Evolutionary conservation across 2,113 vertebrate species (phyloP).

Genomic region (Calonectris borealis): DNA sequence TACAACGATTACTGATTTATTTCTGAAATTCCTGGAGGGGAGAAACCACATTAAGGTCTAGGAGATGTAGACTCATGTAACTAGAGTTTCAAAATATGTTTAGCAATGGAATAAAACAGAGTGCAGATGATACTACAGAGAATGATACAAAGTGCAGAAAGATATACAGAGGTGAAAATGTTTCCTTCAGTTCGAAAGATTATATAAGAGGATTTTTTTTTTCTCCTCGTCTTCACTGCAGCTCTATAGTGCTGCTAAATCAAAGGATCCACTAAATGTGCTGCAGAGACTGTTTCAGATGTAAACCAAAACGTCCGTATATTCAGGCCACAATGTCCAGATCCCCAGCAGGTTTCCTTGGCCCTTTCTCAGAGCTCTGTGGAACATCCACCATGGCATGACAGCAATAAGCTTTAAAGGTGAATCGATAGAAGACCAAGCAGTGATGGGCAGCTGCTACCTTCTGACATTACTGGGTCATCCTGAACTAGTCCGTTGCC

Average conservation of each 20-base stretch:
- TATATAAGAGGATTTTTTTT: neutral
- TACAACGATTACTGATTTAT: neutral
- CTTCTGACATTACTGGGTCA: neutral
- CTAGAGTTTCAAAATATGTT: neutral
- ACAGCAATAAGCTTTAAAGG: neutral
- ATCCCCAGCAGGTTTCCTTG: neutral
- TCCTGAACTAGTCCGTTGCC: neutral
- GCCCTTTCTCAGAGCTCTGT: neutral
- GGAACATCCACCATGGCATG: neutral
- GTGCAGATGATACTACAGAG: neutral
- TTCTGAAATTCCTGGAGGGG: neutral
- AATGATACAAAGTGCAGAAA: neutral
- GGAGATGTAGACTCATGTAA: neutral
- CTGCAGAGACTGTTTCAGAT: neutral
- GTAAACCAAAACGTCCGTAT: neutral
- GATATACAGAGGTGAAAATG: neutral
- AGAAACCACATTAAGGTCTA: neutral
- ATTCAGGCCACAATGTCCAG: neutral
- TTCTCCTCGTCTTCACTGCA: neutral
- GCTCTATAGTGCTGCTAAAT: neutral
- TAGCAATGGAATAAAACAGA: neutral
- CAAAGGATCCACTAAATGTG: neutral
- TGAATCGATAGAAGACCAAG: neutral
- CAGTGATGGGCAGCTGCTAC: neutral
- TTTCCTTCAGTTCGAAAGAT: neutral